Conservation (phyloP, 1,140 invertebrate species). For the Chrysoperla carnea region DNA sequence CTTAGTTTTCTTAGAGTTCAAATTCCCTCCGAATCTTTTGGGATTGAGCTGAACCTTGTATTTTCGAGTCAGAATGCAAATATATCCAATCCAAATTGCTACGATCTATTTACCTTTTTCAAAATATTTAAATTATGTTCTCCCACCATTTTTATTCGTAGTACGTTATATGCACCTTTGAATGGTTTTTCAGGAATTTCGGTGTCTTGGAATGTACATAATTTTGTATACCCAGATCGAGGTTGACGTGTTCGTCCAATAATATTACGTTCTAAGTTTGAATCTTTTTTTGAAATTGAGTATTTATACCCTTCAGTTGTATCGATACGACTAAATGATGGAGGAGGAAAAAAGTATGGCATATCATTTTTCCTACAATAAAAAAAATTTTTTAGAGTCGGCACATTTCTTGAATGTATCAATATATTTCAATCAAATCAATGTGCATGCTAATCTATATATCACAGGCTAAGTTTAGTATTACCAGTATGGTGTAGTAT, state of each 20-base stretch:
- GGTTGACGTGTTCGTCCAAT: constrained; percentile 33
- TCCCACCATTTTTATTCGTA: constrained; percentile 28
- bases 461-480: too few species aligned
- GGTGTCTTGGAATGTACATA: constrained; percentile 30
- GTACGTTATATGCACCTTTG: constrained; percentile 26
- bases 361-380: constrained; percentile 28
- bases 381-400: constrained; percentile 17
- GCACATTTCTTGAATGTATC: too few species aligned
- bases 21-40: too few species aligned
- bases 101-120: background rate
- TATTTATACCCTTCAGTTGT: constrained; percentile 22
- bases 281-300: constrained; percentile 20
- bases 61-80: too few species aligned
- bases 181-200: constrained; percentile 32
- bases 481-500: too few species aligned
- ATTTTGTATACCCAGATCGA: constrained; percentile 32
- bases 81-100: too few species aligned
- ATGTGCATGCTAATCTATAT: too few species aligned
- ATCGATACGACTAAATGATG: constrained; percentile 61
- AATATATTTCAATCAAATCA: too few species aligned
- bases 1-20: too few species aligned
- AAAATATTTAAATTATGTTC: background rate
- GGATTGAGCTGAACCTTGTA: too few species aligned
- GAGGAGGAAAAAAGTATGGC: constrained; percentile 54
- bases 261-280: constrained; percentile 18